A percentile compares a stretch with the other conserved stretches of the same genome.
These are phyloP conservation scores for Drosophila kuntzei DNA, from an alignment of 2,888 invertebrate species.

Conservation along the genomic window DNA sequence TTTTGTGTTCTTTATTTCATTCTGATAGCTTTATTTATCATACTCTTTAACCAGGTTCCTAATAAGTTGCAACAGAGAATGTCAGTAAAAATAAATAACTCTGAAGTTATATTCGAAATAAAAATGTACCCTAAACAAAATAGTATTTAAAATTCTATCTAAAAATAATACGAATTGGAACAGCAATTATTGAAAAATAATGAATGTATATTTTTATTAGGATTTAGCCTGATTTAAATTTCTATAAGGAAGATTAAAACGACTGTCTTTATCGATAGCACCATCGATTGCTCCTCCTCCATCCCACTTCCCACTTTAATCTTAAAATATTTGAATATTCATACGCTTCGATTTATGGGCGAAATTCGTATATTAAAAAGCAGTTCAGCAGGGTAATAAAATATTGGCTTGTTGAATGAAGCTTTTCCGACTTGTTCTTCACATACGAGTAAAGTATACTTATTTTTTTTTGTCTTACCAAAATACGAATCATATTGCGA, in stretches of 20 bases:
- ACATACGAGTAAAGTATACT: conserved; percentile 1
- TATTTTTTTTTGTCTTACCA: conserved; percentile 16
- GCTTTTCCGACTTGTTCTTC: conserved; percentile 6
- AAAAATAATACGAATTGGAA: background rate
- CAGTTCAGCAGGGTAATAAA: conserved; percentile 35
- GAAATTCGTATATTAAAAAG: conserved; percentile 41
- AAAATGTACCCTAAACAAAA: background rate
- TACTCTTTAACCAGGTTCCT: conserved; percentile 17
- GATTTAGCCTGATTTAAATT: no score
- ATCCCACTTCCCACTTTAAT: conserved; percentile 1
- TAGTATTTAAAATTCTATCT: background rate
- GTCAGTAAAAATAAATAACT: background rate
- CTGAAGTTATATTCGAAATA: background rate
- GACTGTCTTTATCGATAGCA: background rate
- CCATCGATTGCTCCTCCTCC: background rate
- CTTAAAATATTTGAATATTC: conserved; percentile 52
- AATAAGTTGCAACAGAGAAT: no score
- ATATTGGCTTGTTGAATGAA: conserved; percentile 35
- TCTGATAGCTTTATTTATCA: conserved; percentile 34
- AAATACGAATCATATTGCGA: conserved; percentile 35
- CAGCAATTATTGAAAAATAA: background rate
- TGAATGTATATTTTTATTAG: background rate
- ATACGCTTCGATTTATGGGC: conserved; percentile 44
- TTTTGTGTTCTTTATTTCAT: conserved; percentile 9
- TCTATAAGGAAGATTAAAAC: no score